Base-by-base conservation (phyloP, 2,888 invertebrate species). In the Nymphalis urticae region DNA sequence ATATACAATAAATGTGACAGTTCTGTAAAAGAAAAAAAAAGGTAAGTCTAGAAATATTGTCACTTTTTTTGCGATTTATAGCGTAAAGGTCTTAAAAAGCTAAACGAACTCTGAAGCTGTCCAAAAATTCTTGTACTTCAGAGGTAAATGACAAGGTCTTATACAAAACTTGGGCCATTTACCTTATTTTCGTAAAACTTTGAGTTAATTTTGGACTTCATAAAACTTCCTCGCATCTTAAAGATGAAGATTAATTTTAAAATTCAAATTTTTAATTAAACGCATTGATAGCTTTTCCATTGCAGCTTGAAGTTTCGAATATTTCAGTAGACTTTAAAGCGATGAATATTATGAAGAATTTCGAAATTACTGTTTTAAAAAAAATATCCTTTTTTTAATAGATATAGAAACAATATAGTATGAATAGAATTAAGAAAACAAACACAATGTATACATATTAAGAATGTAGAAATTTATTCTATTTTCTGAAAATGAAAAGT, bases 221-320 rank as follows among this genome's bases (percentile, higher is more conserved):
- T 64, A 59, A 53, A 64, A 61, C 53, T 56, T 61, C 64, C 36
- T 24, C 32, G 32, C 63, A 48, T 50, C 50, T 47, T 48, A 27
- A 51, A 66, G 63, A 65, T 48, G 61, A 63, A 53, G 47, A 48
- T 62, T 66, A 24, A 63, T 63, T 70, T 59, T 19, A 58, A 50
- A 48, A 62, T 62, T 17, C 21, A 68, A 32, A 21, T 51, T 65
- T 65, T 59, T 51, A 69, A 69, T 69, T 65, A 69, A 69, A 61
- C 62, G 6, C n/a, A 50, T 50, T 51, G 24, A 51, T 51, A 58
- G 58, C 42, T n/a, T 42, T 24, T 24, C 16, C 48, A 59, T 27
- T 48, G 65, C 50, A 50, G n/a, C 50, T 50, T 50, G 19, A 50
- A n/a, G 6, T 5, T 8, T 50, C 19, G 8, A 50, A 50, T n/a